Percentiles rank a stretch among this genome's conserved stretches.
Conservation (phyloP, 2,113 vertebrate genomes). For the Thryonomys swinderianus region DNA sequence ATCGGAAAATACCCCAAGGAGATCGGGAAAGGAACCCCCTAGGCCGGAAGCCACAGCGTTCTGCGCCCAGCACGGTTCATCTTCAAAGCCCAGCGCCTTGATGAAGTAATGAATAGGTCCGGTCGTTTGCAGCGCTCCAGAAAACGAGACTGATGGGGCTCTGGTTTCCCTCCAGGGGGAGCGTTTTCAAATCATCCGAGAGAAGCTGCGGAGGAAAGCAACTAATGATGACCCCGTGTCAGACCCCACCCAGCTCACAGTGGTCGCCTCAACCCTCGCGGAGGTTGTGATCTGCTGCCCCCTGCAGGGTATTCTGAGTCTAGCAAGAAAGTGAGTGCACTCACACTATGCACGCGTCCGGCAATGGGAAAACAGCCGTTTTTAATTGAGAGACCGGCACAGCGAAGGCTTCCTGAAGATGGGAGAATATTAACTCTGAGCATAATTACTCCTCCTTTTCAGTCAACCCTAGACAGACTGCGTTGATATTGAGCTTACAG, state of each 20-base stretch:
- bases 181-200: background rate
- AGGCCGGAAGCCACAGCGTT: background rate
- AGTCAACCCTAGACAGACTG: background rate
- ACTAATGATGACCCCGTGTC: background rate
- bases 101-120: slow-evolving; percentile 63
- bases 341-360: background rate
- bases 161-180: slow-evolving; percentile 36
- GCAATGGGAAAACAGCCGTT: background rate
- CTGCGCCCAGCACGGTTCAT: background rate
- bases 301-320: background rate
- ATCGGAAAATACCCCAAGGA: background rate
- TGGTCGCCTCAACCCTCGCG: rapidly evolving
- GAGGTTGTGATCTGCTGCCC: slow-evolving; percentile 60
- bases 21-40: background rate
- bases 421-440: slow-evolving; percentile 44
- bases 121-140: background rate
- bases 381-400: background rate
- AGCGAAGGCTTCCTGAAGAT: slow-evolving; percentile 27
- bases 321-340: background rate
- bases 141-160: background rate
- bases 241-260: background rate
- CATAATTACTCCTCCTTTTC: background rate
- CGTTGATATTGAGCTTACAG: slow-evolving; percentile 26
- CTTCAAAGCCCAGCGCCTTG: slow-evolving; percentile 64
- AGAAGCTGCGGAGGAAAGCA: background rate